Evolutionary conservation across 1,140 invertebrate genomes (phyloP).

Genomic region (Camponotus floridanus): DNA sequence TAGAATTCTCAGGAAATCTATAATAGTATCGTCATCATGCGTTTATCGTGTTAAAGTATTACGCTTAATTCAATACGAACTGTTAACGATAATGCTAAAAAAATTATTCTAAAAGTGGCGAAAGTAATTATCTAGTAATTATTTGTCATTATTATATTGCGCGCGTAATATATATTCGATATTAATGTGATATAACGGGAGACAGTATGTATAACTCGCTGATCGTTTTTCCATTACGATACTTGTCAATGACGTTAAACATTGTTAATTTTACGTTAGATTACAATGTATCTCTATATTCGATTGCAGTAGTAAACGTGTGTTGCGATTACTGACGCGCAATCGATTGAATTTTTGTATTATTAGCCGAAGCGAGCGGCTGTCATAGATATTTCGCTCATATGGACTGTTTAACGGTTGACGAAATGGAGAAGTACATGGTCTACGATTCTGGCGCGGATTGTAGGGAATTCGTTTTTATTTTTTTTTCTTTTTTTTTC

Average conservation of each 20-base stretch:
- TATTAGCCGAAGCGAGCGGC: slow-evolving; percentile 66
- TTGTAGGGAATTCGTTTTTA: slow-evolving; percentile 80
- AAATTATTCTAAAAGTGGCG: slow-evolving; percentile 48
- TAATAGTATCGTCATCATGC: slow-evolving; percentile 44
- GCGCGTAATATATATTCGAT: slow-evolving; percentile 44
- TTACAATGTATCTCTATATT: slow-evolving; percentile 59
- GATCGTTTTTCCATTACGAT: slow-evolving; percentile 65
- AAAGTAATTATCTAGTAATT: slow-evolving; percentile 42
- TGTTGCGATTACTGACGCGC: slow-evolving; percentile 56
- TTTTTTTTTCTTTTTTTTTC: slow-evolving; percentile 70
- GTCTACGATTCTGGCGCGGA: slow-evolving; percentile 80
- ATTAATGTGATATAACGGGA: slow-evolving; percentile 64
- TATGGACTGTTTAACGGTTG: slow-evolving; percentile 80
- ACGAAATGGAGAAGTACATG: slow-evolving; percentile 81
- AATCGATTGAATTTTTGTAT: slow-evolving; percentile 69
- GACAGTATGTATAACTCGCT: slow-evolving; percentile 53
- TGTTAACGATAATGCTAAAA: slow-evolving; percentile 72
- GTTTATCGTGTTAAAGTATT: slow-evolving; percentile 65
- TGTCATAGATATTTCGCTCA: slow-evolving; percentile 64
- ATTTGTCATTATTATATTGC: slow-evolving; percentile 51
- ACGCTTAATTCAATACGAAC: slow-evolving; percentile 72
- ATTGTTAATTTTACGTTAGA: slow-evolving; percentile 75
- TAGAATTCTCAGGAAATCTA: slow-evolving; percentile 59
- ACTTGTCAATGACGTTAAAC: slow-evolving; percentile 65
- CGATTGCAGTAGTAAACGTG: slow-evolving; percentile 58